These are phyloP conservation scores for Ptiloglossa arizonensis DNA, from an alignment of 1,140 invertebrate species.

Conservation along the genomic window DNA sequence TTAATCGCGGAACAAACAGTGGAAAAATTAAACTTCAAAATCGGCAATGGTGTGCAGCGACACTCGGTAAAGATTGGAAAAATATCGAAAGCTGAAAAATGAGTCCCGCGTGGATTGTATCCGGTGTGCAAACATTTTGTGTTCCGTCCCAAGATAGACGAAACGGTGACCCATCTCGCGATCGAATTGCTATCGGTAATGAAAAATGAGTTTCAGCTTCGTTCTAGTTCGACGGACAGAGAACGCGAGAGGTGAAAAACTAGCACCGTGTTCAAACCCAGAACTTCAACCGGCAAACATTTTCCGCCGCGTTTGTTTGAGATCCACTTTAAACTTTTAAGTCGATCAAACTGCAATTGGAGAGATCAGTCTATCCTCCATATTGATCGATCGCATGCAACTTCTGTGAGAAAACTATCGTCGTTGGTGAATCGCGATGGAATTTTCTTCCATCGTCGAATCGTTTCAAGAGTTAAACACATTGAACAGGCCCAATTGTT, in stretches of 20 bases:
- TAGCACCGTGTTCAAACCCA: neutral
- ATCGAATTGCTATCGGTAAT: slow-evolving; percentile 10
- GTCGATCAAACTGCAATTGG: neutral
- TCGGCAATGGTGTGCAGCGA: no score
- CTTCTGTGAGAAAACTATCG: neutral
- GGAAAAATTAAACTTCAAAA: neutral
- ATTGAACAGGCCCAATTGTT: no score
- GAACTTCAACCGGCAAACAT: neutral
- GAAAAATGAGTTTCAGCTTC: neutral
- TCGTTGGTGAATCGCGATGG: neutral
- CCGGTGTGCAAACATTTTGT: neutral
- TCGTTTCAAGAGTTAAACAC: no score
- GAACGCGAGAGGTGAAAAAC: neutral
- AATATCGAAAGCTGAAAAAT: slow-evolving; percentile 16
- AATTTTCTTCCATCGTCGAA: neutral
- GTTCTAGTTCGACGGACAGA: neutral
- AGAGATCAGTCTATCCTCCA: no score
- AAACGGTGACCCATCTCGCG: neutral
- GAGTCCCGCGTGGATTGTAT: neutral
- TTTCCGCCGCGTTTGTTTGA: neutral
- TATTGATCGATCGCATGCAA: neutral
- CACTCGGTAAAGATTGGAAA: neutral
- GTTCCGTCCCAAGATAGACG: neutral
- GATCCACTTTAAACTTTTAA: neutral
- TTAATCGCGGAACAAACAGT: neutral